Base-by-base conservation (phyloP, 1,140 invertebrate genomes). In the Anastrepha ludens region DNA sequence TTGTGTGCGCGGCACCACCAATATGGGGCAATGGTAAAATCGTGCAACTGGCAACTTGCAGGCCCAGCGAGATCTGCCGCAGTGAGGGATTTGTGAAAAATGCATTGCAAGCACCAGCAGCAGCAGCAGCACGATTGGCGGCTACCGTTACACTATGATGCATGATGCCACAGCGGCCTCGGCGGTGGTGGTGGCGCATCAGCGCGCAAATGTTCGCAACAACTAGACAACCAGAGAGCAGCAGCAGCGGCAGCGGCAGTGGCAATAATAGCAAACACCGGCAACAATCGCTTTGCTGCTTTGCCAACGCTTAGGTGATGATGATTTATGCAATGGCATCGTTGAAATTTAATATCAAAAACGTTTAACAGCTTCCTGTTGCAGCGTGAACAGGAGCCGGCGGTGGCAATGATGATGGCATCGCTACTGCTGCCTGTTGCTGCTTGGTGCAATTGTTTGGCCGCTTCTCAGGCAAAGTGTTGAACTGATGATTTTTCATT, bases 1-100 rank as follows among this genome's bases (percentile, higher is more conserved):
- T 55, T 81, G 74, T 81, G 47, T 50, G 44, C n/a, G 44, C 8
- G 13, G 44, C 8, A 9, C 74, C 74, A 55, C 74, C 74, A 81
- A 81, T 81, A 81, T 81, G 74, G 74, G 74, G 74, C 74, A 81
- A 81, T 81, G n/a, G 74, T 81, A 81, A 81, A 81, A 81, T 81
- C 74, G 74, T 81, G 74, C 74, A 81, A 81, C 74, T 81, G n/a
- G 47, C 74, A 78, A 78, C n/a, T 78, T 50, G 74, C 74, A 50
- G 47, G 47, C 74, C n/a, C 47, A 29, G 74, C 74, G 20, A 55
- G 44, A 3, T 41, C 15, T 6, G 70, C 44, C 74, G 47, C 74
- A 20, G 74, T 8, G 47, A n/a, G 17, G 20, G 74, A 55, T 81
- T 50, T 58, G 74, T 81, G 47, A 20, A 81, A 81, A 81, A 41